Conservation (phyloP, 2,888 invertebrate species). For the Catotricha subobsoleta region DNA sequence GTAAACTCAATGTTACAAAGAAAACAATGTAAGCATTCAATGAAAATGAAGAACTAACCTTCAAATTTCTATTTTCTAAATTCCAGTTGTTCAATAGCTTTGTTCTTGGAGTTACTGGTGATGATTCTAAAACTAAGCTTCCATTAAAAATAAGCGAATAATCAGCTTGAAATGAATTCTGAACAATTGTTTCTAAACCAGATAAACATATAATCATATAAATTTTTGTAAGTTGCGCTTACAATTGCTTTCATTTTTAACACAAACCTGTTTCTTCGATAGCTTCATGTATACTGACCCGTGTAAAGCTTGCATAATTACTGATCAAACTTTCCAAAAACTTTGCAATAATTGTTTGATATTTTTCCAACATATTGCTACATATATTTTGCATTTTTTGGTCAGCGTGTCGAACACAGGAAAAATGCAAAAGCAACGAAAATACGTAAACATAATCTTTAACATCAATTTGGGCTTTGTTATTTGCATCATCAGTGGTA, state of each 20-base stretch:
- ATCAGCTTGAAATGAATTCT: not conserved
- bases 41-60: slow-evolving; percentile 13
- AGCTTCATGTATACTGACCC: slow-evolving; percentile 16
- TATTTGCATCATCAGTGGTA: slow-evolving; percentile 14
- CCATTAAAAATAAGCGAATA: not conserved
- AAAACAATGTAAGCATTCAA: not conserved
- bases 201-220: too few species aligned
- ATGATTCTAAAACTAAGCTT: slow-evolving; percentile 2
- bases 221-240: too few species aligned
- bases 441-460: slow-evolving; percentile 23
- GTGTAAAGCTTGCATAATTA: slow-evolving; percentile 14
- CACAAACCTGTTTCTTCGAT: slow-evolving; percentile 14
- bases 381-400: slow-evolving; percentile 22
- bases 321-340: slow-evolving; percentile 17
- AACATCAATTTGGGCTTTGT: slow-evolving; percentile 11
- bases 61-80: slow-evolving; percentile 20
- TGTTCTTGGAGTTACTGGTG: slow-evolving; percentile 21
- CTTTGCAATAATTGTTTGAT: slow-evolving; percentile 19
- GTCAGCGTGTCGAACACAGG: slow-evolving; percentile 21
- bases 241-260: not conserved
- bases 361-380: slow-evolving; percentile 16
- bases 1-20: not conserved
- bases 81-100: slow-evolving; percentile 21
- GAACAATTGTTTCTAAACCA: too few species aligned
- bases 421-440: slow-evolving; percentile 23